A percentile compares a stretch with the other conserved stretches of the same genome.
Evolutionary conservation across 2,797 vertebrate genomes (phyloP).

Genomic region (Ceryle rudis): DNA sequence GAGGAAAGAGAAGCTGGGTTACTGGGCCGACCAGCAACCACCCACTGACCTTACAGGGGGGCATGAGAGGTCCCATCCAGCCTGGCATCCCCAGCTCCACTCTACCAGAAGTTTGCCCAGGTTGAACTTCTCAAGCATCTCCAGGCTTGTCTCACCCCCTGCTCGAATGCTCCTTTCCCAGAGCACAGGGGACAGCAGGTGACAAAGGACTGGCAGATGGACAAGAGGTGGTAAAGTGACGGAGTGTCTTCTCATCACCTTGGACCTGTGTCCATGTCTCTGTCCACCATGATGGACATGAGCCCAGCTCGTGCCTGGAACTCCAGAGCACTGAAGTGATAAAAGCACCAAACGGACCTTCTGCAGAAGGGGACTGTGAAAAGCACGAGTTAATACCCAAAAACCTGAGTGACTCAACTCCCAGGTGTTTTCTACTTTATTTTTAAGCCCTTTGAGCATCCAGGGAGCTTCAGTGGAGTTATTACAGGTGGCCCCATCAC

Average conservation of each 20-base stretch:
- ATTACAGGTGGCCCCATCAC: not conserved
- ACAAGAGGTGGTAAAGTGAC: not conserved
- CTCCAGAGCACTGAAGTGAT: fast-evolving
- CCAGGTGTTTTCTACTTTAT: not conserved
- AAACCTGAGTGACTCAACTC: not conserved
- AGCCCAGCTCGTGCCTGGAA: not conserved
- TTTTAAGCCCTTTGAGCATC: not conserved
- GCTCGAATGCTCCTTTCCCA: not conserved
- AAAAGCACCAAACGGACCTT: not conserved
- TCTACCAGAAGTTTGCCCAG: not conserved
- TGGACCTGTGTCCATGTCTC: fast-evolving
- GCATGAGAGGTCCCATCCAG: not conserved
- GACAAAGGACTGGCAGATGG: not conserved
- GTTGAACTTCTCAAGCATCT: constrained; percentile 28
- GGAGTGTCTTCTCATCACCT: not conserved
- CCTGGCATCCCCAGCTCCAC: not conserved
- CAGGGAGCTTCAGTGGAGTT: fast-evolving
- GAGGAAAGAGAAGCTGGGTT: constrained; percentile 26
- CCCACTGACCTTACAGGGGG: not conserved
- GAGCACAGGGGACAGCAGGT: not conserved
- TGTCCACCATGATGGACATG: fast-evolving
- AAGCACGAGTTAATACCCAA: not conserved
- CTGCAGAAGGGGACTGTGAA: not conserved
- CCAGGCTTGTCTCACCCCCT: not conserved
- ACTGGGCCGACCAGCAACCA: constrained; percentile 35